phyloP scores from a whole-genome alignment of 2,888 invertebrate species.

The Anthoptus insignis region DNA sequence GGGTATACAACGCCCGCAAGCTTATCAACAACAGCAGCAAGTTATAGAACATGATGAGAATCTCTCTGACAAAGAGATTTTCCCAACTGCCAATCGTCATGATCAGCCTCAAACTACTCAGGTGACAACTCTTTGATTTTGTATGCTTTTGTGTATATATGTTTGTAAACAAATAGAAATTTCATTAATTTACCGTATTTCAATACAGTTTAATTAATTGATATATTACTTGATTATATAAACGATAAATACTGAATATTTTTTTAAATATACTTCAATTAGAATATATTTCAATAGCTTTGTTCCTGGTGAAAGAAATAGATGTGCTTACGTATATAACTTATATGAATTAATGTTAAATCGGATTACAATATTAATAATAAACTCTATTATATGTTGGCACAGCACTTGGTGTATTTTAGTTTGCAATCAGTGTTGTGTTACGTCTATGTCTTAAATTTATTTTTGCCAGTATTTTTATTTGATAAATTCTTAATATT shows the following conservation, averaged over 20 bases:
- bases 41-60: slow-evolving; percentile 95
- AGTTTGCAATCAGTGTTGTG: slow-evolving; percentile 84
- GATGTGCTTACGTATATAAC: slow-evolving; percentile 18
- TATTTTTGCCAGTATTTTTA: slow-evolving; percentile 72
- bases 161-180: slow-evolving; percentile 24
- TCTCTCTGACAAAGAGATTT: slow-evolving; percentile 96
- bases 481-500: slow-evolving; percentile 70
- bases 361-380: slow-evolving; percentile 12
- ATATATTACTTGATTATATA: too few relatives aligned
- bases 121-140: slow-evolving; percentile 77
- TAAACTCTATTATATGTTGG: slow-evolving; percentile 60
- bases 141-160: slow-evolving; percentile 47
- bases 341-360: slow-evolving; percentile 5
- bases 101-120: slow-evolving; percentile 84
- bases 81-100: slow-evolving; percentile 86
- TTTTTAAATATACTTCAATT: slow-evolving; percentile 1
- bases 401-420: slow-evolving; percentile 79
- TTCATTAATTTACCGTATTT: neutral
- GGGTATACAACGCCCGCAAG: slow-evolving; percentile 82
- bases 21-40: slow-evolving; percentile 85
- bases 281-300: slow-evolving; percentile 11
- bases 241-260: neutral
- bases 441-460: slow-evolving; percentile 78
- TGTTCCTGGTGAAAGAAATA: slow-evolving; percentile 10
- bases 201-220: slow-evolving; percentile 13